A percentile compares a stretch with the other conserved stretches of the same genome.
phyloP scores from a whole-genome alignment of 2,113 vertebrate genomes.

The Cairina moschata region DNA sequence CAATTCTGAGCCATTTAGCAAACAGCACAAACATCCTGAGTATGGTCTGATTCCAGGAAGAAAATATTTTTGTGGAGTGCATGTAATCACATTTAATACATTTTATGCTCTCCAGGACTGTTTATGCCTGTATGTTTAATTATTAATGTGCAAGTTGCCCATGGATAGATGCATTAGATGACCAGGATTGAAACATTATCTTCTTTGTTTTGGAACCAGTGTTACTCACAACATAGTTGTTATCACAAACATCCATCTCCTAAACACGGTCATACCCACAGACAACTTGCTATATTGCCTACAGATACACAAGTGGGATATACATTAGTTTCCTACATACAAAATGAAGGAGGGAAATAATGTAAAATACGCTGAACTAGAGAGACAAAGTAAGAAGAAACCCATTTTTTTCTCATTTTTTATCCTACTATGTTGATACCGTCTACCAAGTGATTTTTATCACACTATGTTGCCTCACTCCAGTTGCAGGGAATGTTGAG shows the following conservation, averaged over 20 bases:
- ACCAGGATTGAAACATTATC: background rate
- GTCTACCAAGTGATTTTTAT: background rate
- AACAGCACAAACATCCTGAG: background rate
- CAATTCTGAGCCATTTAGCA: background rate
- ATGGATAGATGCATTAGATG: background rate
- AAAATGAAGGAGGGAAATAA: background rate
- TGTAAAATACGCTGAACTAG: background rate
- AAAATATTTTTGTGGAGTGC: accelerated
- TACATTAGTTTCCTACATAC: background rate
- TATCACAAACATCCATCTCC: background rate
- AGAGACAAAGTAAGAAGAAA: background rate
- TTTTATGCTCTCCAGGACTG: background rate
- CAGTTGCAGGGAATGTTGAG: too few species aligned
- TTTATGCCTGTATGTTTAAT: background rate
- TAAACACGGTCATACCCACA: background rate
- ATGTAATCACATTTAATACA: accelerated
- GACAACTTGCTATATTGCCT: background rate
- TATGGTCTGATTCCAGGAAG: background rate
- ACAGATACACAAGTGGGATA: background rate
- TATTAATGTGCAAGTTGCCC: accelerated
- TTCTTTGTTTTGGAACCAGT: background rate
- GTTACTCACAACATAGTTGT: background rate
- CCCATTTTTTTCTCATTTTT: background rate
- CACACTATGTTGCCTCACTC: background rate
- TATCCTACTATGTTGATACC: background rate